Evolutionary conservation across 1,140 invertebrate species (phyloP).

Genomic region (Muscidifurax raptorellus): DNA sequence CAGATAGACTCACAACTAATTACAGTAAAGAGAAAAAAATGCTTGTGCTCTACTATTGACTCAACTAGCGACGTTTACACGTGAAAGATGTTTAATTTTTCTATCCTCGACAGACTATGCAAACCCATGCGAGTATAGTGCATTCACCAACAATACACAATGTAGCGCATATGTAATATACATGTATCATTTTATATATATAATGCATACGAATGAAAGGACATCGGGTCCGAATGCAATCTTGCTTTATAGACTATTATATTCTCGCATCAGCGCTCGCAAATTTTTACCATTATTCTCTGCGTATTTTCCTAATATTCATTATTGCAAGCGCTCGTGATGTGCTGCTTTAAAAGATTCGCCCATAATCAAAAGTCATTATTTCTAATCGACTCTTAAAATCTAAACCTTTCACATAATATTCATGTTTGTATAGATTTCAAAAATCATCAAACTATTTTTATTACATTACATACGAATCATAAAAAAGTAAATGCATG

Average conservation of each 20-base stretch:
- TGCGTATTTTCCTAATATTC: conserved; percentile 26
- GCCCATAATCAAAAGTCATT: conserved; percentile 14
- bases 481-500: neutral
- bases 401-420: conserved; percentile 32
- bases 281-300: conserved; percentile 33
- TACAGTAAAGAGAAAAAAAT: conserved; percentile 48
- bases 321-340: conserved; percentile 9
- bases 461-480: neutral
- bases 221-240: conserved; percentile 52
- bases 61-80: conserved; percentile 31
- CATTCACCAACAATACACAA: conserved; percentile 49
- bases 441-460: conserved; percentile 34
- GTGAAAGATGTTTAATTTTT: conserved; percentile 27
- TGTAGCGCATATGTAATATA: conserved; percentile 51
- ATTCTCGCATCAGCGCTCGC: conserved; percentile 23
- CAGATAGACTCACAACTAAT: conserved; percentile 6
- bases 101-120: conserved; percentile 47
- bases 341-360: conserved; percentile 20
- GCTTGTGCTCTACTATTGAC: conserved; percentile 47
- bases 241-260: conserved; percentile 51
- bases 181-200: conserved; percentile 53
- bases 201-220: conserved; percentile 53
- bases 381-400: conserved; percentile 39
- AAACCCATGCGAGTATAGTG: conserved; percentile 49
- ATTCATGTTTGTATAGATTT: conserved; percentile 22